phyloP scores from a whole-genome alignment of 1,140 invertebrate species.

The Teleogryllus occipitalis region DNA sequence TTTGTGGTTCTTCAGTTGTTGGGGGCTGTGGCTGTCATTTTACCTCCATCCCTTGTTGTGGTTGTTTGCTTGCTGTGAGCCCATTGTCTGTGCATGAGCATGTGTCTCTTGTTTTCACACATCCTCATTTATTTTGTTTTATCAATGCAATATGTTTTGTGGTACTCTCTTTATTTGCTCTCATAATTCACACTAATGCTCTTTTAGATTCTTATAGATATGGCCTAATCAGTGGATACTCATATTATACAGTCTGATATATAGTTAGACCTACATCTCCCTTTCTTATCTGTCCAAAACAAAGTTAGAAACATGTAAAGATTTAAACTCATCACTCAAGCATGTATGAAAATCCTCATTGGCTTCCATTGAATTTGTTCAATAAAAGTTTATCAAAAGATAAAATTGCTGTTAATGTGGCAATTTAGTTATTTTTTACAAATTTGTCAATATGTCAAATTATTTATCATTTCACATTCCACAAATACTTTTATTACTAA shows the following conservation, averaged over 20 bases:
- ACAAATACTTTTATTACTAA: too few species aligned
- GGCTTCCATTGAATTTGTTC: too few species aligned
- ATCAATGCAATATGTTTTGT: not conserved
- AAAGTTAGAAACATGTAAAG: not conserved
- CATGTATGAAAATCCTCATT: too few species aligned
- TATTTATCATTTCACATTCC: too few species aligned
- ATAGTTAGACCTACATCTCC: not conserved
- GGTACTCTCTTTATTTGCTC: not conserved
- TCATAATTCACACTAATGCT: slow-evolving; percentile 1
- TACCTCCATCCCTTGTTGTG: not conserved
- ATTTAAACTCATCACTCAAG: not conserved
- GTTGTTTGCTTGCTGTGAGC: slow-evolving; percentile 3
- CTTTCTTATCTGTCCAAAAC: not conserved
- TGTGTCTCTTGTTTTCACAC: not conserved
- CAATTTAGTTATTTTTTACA: too few species aligned
- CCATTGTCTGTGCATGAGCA: not conserved
- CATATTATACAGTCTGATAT: not conserved
- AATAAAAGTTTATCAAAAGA: too few species aligned
- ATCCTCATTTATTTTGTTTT: not conserved
- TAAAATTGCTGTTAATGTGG: too few species aligned
- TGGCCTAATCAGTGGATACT: not conserved
- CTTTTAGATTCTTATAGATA: not conserved
- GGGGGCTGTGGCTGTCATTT: not conserved
- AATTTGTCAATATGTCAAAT: too few species aligned
- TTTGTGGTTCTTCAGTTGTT: not conserved